Base-by-base conservation (phyloP, 2,888 invertebrate species). In the Sphaeridia pumilis region DNA sequence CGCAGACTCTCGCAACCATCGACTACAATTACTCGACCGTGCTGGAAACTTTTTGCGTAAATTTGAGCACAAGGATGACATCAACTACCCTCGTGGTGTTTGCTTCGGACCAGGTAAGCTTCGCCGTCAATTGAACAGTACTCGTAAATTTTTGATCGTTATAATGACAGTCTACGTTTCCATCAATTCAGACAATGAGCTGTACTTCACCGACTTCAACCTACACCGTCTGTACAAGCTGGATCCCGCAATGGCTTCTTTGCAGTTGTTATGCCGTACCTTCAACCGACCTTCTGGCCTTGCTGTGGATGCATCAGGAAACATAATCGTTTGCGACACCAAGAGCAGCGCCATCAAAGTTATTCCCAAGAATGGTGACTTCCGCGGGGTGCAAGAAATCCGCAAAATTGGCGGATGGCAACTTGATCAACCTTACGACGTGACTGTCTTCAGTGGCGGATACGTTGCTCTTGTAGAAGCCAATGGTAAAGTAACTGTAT, bases 151-250 rank as follows among this genome's bases (percentile, higher is more conserved):
- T n/a, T n/a, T n/a, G n/a, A n/a, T n/a, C n/a, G n/a, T n/a, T n/a
- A n/a, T n/a, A n/a, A n/a, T n/a, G n/a, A n/a, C n/a, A n/a, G n/a
- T n/a, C n/a, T n/a, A n/a, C 5, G 38, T 38, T 38, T 38, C n/a
- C n/a, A n/a, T 38, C 5, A 12, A 27, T 48, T 22, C 55, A 60
- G 62, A 57, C 2, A 24, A 47, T 4, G 25, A 43, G 44, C 20
- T 63, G 7, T 63, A 52, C 43, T 47, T 58, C 25, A 52, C 59
- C 20, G 60, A 58, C 52, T 63, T 60, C 49, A 59, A 58, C 20
- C 27, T 46, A 3, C 55, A 58, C 34, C 28, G 44, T 4, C 22
- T 63, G 12, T 55, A 55, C 46, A 49, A 51, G 31, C 17, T 57
- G 22, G 53, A 53, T n/a, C n/a, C n/a, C n/a, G n/a, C n/a, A n/a